Conservation (phyloP, 2,113 vertebrate genomes). For the Plectropomus leopardus region DNA sequence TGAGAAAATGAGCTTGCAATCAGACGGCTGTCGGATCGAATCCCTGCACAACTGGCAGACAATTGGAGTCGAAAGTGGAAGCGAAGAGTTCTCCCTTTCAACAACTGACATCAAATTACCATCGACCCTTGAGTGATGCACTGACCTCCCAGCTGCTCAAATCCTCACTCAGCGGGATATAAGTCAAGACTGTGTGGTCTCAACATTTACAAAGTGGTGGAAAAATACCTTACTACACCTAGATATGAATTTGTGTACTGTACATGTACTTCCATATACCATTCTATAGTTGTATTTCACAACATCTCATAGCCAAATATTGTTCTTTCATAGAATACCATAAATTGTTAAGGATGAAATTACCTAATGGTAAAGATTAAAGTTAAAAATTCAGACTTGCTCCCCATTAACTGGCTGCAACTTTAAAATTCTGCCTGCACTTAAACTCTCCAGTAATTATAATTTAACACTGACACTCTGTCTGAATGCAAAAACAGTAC, state of each 20-base stretch:
- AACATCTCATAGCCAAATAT: not conserved
- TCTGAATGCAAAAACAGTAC: not conserved
- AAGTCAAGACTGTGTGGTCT: constrained; percentile 31
- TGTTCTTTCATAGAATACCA: not conserved
- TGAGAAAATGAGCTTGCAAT: constrained; percentile 62
- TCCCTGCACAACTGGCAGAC: constrained; percentile 48
- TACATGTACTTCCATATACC: not conserved
- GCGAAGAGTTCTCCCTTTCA: constrained; percentile 64
- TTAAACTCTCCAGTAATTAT: not conserved
- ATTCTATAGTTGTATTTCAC: not conserved
- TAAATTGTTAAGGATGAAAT: not conserved
- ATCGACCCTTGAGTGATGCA: constrained; percentile 60
- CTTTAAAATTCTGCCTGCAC: not conserved
- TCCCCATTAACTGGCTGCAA: not conserved
- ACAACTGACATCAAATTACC: constrained; percentile 67
- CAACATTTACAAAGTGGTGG: constrained; percentile 25
- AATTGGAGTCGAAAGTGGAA: constrained; percentile 63
- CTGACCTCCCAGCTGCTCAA: constrained; percentile 54
- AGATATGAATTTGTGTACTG: not conserved
- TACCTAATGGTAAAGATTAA: not conserved
- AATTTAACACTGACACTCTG: not conserved
- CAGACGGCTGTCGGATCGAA: constrained; percentile 68
- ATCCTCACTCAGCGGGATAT: constrained; percentile 8
- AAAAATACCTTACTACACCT: not conserved
- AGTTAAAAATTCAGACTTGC: not conserved